Percentiles rank a stretch among this genome's conserved stretches.
Evolutionary conservation across 2,113 vertebrate genomes (phyloP).

Genomic region (Hyperoodon ampullatus): DNA sequence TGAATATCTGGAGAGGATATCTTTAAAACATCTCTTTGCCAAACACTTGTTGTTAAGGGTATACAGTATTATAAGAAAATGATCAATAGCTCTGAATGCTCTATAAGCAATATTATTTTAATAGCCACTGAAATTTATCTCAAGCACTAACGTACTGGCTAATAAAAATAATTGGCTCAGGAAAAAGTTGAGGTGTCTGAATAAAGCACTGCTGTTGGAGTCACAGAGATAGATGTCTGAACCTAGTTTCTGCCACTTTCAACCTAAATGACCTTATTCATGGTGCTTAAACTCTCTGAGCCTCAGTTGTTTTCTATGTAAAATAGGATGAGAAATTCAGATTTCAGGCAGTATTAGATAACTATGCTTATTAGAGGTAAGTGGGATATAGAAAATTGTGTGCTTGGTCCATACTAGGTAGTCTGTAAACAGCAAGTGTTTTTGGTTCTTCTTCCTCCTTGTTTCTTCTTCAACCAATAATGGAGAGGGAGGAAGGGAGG

Average conservation of each 20-base stretch:
- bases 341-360: neutral
- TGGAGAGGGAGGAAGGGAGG: neutral
- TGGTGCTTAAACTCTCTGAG: neutral
- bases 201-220: neutral
- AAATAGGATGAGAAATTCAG: neutral
- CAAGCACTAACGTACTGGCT: neutral
- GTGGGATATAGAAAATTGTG: neutral
- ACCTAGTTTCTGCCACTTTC: neutral
- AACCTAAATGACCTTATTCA: neutral
- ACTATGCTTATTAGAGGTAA: neutral
- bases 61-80: neutral
- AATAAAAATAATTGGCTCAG: neutral
- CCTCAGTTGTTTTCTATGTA: neutral
- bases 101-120: neutral
- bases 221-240: neutral
- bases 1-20: neutral
- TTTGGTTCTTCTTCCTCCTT: neutral
- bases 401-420: too few species aligned
- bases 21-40: neutral
- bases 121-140: neutral
- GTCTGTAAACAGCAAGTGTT: neutral
- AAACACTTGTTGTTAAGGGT: neutral
- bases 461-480: neutral
- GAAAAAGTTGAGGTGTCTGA: neutral
- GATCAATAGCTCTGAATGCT: neutral